Evolutionary conservation across 2,797 vertebrate species (phyloP).

Genomic region (Erpetoichthys calabaricus): DNA sequence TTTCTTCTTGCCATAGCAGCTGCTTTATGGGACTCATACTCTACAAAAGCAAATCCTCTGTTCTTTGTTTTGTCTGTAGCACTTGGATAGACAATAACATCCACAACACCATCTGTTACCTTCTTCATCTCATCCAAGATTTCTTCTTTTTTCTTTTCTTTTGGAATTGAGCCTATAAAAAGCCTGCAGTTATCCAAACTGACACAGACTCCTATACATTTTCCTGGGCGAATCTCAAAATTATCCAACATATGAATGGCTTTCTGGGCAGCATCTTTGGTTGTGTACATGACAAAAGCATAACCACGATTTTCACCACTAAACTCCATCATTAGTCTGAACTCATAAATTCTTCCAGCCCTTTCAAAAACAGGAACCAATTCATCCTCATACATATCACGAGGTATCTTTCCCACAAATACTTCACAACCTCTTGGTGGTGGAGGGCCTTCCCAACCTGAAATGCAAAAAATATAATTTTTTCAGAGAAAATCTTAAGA

Average conservation of each 20-base stretch:
- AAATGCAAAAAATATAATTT: conserved; percentile 19
- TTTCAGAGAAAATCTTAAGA: too few species aligned
- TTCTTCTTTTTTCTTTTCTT: conserved; percentile 83
- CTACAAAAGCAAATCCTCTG: conserved; percentile 84
- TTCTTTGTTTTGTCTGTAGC: conserved; percentile 68
- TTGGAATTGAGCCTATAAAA: conserved; percentile 85
- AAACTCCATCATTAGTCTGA: conserved; percentile 96
- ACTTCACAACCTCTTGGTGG: conserved; percentile 88
- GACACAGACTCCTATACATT: conserved; percentile 81
- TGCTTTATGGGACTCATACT: conserved; percentile 87
- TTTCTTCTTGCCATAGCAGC: conserved; percentile 82
- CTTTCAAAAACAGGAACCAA: conserved; percentile 81
- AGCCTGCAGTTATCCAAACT: conserved; percentile 89
- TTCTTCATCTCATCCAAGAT: conserved; percentile 84
- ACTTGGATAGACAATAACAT: conserved; percentile 82
- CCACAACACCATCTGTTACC: conserved; percentile 81
- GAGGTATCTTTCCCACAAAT: conserved; percentile 90
- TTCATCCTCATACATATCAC: conserved; percentile 86
- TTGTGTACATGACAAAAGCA: conserved; percentile 87
- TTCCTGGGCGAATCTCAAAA: conserved; percentile 75
- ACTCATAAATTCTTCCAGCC: conserved; percentile 80
- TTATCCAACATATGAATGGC: conserved; percentile 82
- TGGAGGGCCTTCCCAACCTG: conserved; percentile 80
- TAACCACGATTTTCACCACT: conserved; percentile 93
- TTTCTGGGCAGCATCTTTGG: conserved; percentile 68